Percentiles rank a stretch among this genome's conserved stretches.
Conservation (phyloP, 2,888 invertebrate genomes). For the Willowsia nigromaculata region DNA sequence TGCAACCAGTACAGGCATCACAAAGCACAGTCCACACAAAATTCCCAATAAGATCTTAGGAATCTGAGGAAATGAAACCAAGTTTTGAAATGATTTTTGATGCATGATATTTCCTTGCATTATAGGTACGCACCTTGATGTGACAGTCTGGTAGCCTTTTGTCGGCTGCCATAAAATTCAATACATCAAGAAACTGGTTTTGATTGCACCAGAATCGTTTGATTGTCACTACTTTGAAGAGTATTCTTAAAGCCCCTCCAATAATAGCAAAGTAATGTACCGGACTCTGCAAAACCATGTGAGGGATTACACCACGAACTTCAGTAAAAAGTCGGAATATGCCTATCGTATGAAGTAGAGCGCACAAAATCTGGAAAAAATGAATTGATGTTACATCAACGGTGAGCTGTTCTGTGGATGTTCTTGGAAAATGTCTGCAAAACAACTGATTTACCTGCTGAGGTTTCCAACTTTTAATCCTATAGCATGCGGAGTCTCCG, state of each 20-base stretch:
- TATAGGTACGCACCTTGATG: conserved; percentile 11
- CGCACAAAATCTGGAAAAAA: conserved; percentile 36
- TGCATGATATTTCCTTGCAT: too few relatives aligned
- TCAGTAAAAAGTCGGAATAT: conserved; percentile 41
- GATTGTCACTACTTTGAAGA: conserved; percentile 41
- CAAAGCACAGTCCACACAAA: neutral
- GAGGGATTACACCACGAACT: neutral
- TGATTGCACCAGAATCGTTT: conserved; percentile 56
- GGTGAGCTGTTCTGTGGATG: too few relatives aligned
- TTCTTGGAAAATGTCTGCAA: neutral
- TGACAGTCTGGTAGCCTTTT: conserved; percentile 8
- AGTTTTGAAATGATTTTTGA: too few relatives aligned
- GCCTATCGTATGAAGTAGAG: conserved; percentile 10
- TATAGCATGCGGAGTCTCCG: neutral
- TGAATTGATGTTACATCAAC: too few relatives aligned
- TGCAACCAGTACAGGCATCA: conserved; percentile 6
- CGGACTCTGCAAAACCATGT: conserved; percentile 6
- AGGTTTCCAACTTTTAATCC: conserved; percentile 55
- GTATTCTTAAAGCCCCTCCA: neutral
- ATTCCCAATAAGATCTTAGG: neutral
- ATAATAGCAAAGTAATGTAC: conserved; percentile 46
- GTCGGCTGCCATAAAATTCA: conserved; percentile 11
- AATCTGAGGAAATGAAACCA: neutral
- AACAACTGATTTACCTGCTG: conserved; percentile 40
- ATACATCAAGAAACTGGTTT: neutral